These are phyloP conservation scores for Mobula hypostoma DNA, from an alignment of 2,113 vertebrate species.

Conservation along the genomic window DNA sequence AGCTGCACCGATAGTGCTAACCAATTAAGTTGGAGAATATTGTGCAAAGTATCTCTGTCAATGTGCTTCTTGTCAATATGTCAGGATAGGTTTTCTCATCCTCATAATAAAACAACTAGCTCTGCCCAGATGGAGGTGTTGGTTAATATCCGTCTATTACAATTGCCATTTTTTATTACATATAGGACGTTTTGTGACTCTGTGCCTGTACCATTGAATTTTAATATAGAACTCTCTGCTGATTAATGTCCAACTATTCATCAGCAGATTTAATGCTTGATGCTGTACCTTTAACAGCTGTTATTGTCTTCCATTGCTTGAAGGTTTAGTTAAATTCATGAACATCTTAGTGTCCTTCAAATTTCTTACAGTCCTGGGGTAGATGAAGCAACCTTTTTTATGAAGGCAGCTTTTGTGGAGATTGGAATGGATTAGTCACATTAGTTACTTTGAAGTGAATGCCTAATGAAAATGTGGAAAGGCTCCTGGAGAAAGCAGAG, in stretches of 20 bases:
- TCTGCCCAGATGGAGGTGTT: neutral
- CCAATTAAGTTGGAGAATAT: neutral
- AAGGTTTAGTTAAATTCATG: neutral
- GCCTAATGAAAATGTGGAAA: neutral
- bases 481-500: neutral
- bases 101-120: neutral
- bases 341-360: neutral
- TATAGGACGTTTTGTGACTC: neutral
- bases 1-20: neutral
- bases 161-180: neutral
- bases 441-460: neutral
- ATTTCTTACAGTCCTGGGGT: neutral
- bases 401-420: neutral
- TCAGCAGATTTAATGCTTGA: neutral
- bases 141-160: neutral
- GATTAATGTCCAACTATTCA: neutral
- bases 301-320: neutral
- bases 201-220: neutral
- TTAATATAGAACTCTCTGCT: neutral
- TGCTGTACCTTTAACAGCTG: neutral
- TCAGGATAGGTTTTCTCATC: neutral
- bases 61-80: neutral
- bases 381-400: neutral
- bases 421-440: neutral
- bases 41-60: neutral